These are phyloP conservation scores for Sceloporus undulatus DNA, from an alignment of 2,113 vertebrate species.

Conservation along the genomic window DNA sequence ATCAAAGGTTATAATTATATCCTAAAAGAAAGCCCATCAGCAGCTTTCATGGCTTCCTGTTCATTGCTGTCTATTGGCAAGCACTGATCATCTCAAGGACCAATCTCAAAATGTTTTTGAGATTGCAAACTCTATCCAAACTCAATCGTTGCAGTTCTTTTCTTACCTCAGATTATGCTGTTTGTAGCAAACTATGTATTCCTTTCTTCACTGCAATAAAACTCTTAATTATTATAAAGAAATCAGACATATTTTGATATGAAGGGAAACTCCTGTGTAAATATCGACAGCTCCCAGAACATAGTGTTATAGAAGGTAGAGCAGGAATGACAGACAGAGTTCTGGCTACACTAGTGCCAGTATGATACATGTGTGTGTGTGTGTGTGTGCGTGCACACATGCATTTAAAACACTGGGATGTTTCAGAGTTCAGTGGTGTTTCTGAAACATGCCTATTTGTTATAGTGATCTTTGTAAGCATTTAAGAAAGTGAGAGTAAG, in stretches of 20 bases:
- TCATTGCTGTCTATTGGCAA: neutral
- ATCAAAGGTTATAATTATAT: neutral
- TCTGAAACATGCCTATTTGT: neutral
- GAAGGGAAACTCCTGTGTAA: neutral
- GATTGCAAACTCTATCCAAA: neutral
- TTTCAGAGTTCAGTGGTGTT: neutral
- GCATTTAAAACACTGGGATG: neutral
- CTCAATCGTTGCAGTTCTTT: neutral
- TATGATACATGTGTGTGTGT: neutral
- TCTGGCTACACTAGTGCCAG: neutral
- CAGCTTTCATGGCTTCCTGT: neutral
- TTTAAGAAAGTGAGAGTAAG: neutral
- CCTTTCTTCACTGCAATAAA: constrained; percentile 22
- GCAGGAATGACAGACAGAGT: too few species aligned
- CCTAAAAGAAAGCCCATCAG: neutral
- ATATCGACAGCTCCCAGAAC: too few species aligned
- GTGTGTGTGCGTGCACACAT: neutral
- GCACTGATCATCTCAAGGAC: neutral
- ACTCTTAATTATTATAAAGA: constrained; percentile 6
- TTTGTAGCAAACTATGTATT: constrained; percentile 23
- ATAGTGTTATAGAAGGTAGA: neutral
- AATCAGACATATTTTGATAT: neutral
- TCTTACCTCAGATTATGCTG: neutral
- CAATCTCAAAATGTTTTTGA: neutral
- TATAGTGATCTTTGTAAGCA: neutral